Conservation (phyloP, 2,797 vertebrate species). For the Erethizon dorsatum region DNA sequence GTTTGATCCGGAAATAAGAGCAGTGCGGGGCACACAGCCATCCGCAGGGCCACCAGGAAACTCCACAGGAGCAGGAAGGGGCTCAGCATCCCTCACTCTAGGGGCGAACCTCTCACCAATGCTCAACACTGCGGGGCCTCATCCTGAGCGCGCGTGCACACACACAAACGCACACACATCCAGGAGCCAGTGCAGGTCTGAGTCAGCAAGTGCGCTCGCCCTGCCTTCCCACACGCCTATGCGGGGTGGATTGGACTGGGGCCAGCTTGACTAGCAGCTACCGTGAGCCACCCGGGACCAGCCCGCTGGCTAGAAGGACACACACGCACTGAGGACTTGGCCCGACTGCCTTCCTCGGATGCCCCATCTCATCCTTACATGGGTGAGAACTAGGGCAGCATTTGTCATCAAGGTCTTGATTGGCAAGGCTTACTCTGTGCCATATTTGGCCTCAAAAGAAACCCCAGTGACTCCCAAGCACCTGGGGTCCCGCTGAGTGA, state of each 20-base stretch:
- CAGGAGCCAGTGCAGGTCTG: accelerated
- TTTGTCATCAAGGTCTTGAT: constrained; percentile 49
- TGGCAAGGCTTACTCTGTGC: not conserved
- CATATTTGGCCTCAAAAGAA: not conserved
- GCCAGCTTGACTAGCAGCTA: not conserved
- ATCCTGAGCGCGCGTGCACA: accelerated
- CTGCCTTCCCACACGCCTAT: accelerated
- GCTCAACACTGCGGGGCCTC: not conserved
- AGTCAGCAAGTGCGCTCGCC: accelerated
- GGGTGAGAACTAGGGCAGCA: constrained; percentile 41
- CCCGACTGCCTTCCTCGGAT: not conserved
- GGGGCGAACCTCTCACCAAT: not conserved
- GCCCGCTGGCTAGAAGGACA: not conserved
- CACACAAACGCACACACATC: not conserved
- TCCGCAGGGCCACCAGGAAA: not conserved
- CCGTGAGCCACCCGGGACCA: constrained; percentile 34
- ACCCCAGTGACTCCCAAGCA: not conserved
- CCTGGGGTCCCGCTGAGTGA: not conserved
- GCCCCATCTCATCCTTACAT: not conserved
- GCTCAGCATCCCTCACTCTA: not conserved
- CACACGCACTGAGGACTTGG: not conserved
- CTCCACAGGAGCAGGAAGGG: accelerated
- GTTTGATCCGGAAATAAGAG: not conserved
- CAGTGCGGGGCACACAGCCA: accelerated
- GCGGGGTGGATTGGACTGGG: not conserved